phyloP scores from a whole-genome alignment of 2,113 vertebrate genomes.

The Tychaedon coryphoeus region DNA sequence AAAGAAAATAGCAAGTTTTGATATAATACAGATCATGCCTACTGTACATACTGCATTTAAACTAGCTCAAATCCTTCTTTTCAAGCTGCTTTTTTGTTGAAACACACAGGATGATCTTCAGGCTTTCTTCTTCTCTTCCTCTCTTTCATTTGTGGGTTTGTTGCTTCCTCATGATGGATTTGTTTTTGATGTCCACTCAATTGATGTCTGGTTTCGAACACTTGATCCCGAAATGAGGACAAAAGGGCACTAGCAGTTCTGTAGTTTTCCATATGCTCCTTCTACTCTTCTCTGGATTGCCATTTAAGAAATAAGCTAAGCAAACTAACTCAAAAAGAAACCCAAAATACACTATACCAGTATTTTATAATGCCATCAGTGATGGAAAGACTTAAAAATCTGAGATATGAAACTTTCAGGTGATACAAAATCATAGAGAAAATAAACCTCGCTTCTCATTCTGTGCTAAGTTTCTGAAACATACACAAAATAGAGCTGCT shows the following conservation, averaged over 20 bases:
- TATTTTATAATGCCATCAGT: not conserved
- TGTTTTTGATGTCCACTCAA: not conserved
- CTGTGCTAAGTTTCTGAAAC: not conserved
- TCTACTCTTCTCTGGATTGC: not conserved
- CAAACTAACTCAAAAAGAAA: not conserved
- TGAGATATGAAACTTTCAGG: not conserved
- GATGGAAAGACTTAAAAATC: not conserved
- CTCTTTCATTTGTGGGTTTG: not conserved
- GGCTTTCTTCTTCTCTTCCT: not conserved
- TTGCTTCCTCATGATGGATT: not conserved
- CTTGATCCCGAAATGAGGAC: not conserved
- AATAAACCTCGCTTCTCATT: not conserved
- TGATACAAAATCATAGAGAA: not conserved
- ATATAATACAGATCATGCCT: conserved; percentile 12
- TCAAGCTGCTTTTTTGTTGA: not conserved
- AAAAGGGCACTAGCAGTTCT: not conserved
- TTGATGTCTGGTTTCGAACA: not conserved
- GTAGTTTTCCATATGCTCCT: not conserved
- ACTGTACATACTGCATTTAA: conserved; percentile 61
- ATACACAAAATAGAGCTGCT: not conserved
- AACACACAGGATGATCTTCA: not conserved
- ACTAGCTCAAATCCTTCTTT: not conserved
- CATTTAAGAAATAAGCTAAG: not conserved
- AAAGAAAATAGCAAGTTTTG: not conserved
- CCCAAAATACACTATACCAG: not conserved